Percentiles rank a stretch among this genome's conserved stretches.
phyloP scores from a whole-genome alignment of 2,888 invertebrate genomes.

The Thera obeliscata region DNA sequence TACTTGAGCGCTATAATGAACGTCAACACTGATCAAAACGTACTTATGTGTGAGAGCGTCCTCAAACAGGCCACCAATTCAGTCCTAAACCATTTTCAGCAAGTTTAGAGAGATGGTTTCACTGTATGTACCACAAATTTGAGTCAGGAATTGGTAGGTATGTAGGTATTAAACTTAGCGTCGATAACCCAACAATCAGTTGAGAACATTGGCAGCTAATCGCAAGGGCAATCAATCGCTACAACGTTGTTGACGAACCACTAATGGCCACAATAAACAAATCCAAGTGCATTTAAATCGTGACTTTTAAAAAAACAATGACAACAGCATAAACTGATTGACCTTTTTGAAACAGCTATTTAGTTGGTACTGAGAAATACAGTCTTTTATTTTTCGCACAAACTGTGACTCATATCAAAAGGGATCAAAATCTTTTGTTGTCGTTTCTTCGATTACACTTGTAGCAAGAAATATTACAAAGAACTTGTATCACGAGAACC shows the following conservation, averaged over 20 bases:
- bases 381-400: slow-evolving; percentile 10
- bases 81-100: background rate
- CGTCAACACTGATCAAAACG: too few relatives aligned
- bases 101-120: background rate
- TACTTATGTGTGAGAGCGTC: too few relatives aligned
- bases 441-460: too few relatives aligned
- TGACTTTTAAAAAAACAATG: slow-evolving; percentile 42
- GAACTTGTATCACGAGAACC: background rate
- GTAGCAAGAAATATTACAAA: background rate
- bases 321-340: slow-evolving; percentile 28
- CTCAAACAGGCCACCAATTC: background rate
- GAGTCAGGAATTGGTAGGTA: background rate
- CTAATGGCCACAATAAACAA: slow-evolving; percentile 12
- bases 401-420: slow-evolving; percentile 16
- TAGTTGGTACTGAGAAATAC: slow-evolving; percentile 8
- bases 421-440: background rate
- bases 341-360: slow-evolving; percentile 18
- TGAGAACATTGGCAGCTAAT: slow-evolving; percentile 16
- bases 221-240: slow-evolving; percentile 17
- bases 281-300: background rate
- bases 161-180: background rate
- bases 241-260: slow-evolving; percentile 14
- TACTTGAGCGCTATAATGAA: too few relatives aligned
- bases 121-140: too few relatives aligned
- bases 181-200: slow-evolving; percentile 13